A percentile compares a stretch with the other conserved stretches of the same genome.
phyloP scores from a whole-genome alignment of 2,113 vertebrate species.

The Pygoscelis adeliae region DNA sequence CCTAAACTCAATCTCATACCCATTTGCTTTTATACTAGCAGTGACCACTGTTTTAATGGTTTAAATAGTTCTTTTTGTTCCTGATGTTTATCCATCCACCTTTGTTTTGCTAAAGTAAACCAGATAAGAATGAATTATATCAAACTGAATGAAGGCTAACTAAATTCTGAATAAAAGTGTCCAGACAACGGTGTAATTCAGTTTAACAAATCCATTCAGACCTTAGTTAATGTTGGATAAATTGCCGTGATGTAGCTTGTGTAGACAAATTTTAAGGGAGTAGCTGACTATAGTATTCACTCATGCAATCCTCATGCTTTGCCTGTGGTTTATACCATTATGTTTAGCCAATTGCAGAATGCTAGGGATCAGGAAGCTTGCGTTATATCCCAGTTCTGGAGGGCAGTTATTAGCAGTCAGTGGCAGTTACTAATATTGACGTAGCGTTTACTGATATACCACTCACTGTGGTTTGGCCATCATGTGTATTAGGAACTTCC shows the following conservation, averaged over 20 bases:
- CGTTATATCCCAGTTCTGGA: not conserved
- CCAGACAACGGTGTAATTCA: not conserved
- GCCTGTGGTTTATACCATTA: not conserved
- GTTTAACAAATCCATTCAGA: not conserved
- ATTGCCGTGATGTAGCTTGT: not conserved
- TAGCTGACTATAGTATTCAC: not conserved
- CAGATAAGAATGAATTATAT: not conserved
- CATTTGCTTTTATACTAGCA: not conserved
- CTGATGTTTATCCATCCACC: not conserved
- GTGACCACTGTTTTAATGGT: not conserved
- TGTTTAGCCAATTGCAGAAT: not conserved
- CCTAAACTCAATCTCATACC: not conserved
- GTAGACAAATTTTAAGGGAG: not conserved
- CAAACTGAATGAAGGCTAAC: not conserved
- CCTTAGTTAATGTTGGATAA: not conserved
- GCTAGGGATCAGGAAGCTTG: not conserved
- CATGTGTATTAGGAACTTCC: not conserved
- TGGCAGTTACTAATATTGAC: not conserved
- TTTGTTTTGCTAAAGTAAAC: conserved; percentile 31
- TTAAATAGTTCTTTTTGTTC: not conserved
- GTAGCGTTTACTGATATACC: not conserved
- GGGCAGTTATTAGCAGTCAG: not conserved
- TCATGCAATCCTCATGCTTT: not conserved
- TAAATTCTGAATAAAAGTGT: not conserved
- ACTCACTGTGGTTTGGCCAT: not conserved